A percentile compares a stretch with the other conserved stretches of the same genome.
Conservation (phyloP, 2,113 vertebrate species). For the Ornithorhynchus anatinus region DNA sequence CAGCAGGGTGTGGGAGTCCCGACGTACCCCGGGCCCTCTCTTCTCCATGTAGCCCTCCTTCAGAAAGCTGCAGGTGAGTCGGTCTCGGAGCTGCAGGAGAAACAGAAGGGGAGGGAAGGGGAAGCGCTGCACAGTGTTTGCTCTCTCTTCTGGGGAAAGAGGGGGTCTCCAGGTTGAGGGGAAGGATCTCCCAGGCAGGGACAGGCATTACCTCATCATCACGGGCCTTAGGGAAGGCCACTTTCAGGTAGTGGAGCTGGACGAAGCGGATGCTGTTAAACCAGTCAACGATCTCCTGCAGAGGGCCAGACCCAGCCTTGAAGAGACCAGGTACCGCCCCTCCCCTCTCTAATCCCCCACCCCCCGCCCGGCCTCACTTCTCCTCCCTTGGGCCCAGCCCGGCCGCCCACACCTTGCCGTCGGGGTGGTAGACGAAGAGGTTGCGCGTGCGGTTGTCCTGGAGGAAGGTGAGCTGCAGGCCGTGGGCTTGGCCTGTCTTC, state of each 20-base stretch:
- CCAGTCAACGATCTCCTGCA: slow-evolving; percentile 89
- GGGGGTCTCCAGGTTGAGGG: neutral
- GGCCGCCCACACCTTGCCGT: slow-evolving; percentile 74
- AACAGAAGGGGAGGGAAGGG: neutral
- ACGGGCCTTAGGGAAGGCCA: slow-evolving; percentile 86
- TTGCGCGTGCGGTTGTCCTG: slow-evolving; percentile 92
- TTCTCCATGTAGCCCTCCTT: slow-evolving; percentile 96
- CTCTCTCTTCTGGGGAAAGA: too few species aligned
- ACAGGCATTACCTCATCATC: slow-evolving; percentile 76
- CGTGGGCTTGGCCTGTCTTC: slow-evolving; percentile 84
- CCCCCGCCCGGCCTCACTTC: neutral
- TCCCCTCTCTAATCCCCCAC: neutral
- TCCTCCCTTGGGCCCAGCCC: neutral
- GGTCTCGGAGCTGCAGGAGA: slow-evolving; percentile 78
- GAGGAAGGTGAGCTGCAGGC: slow-evolving; percentile 89
- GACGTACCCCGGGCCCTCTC: slow-evolving; percentile 85
- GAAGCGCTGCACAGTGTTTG: too few species aligned
- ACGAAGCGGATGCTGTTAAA: slow-evolving; percentile 86
- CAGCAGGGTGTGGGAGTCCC: too few species aligned
- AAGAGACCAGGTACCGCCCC: neutral
- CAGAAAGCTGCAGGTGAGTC: slow-evolving; percentile 84
- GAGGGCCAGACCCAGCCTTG: neutral
- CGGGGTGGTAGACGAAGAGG: slow-evolving; percentile 88
- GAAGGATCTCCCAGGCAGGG: rapidly evolving
- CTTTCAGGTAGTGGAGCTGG: slow-evolving; percentile 87